Evolutionary conservation across 1,140 invertebrate genomes (phyloP).

Genomic region (Philaenus spumarius): DNA sequence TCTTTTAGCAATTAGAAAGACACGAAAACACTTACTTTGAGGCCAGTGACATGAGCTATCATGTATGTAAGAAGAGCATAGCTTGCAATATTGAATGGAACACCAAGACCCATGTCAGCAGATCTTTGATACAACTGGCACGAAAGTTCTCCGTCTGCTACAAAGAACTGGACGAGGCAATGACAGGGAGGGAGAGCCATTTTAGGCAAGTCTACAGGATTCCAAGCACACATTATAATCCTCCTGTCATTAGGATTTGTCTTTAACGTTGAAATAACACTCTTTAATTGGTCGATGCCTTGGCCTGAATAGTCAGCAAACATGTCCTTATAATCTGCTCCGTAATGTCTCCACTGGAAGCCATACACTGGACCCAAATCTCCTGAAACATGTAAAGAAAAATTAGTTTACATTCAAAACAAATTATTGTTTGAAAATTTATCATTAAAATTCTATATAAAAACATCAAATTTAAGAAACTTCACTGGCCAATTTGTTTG

Average conservation of each 20-base stretch:
- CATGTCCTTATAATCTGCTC: constrained; percentile 84
- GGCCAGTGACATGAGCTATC: constrained; percentile 89
- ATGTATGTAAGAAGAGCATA: constrained; percentile 93
- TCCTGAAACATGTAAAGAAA: constrained; percentile 43
- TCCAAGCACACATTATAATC: constrained; percentile 95
- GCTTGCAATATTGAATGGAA: constrained; percentile 98
- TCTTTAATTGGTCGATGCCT: constrained; percentile 88
- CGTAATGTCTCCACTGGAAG: constrained; percentile 99
- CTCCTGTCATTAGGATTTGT: constrained; percentile 79
- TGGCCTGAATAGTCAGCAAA: constrained; percentile 76
- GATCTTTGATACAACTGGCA: constrained; percentile 96
- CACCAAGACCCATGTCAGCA: constrained; percentile 96
- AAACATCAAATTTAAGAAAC: too few species aligned
- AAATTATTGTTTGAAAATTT: too few species aligned
- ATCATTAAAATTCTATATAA: too few species aligned
- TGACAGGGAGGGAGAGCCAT: constrained; percentile 99
- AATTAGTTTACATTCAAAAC: too few species aligned
- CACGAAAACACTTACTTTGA: constrained; percentile 50
- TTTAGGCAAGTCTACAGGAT: constrained; percentile 75
- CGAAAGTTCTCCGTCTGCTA: constrained; percentile 71
- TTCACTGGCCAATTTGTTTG: too few species aligned
- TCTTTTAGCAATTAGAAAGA: too few species aligned
- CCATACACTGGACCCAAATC: constrained; percentile 98
- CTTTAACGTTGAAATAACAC: constrained; percentile 80
- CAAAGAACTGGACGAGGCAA: constrained; percentile 92